phyloP scores from a whole-genome alignment of 1,140 invertebrate species.

The Bactericera cockerelli region DNA sequence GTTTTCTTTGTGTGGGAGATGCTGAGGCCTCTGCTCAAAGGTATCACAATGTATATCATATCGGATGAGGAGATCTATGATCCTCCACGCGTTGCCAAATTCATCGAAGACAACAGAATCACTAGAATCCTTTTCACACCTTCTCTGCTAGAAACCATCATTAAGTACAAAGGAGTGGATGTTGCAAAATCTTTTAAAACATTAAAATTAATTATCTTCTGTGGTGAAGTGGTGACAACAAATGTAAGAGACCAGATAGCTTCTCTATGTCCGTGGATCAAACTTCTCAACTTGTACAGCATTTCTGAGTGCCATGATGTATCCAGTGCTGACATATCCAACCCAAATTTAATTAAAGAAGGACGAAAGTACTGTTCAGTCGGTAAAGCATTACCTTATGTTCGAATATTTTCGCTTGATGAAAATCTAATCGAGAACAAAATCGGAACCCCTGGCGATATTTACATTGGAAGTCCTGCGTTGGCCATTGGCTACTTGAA shows the following conservation, averaged over 20 bases:
- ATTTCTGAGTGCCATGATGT: conserved; percentile 25
- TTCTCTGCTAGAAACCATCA: conserved; percentile 22
- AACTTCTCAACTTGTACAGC: conserved; percentile 24
- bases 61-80: conserved; percentile 25
- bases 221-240: conserved; percentile 24
- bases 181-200: conserved; percentile 17
- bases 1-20: conserved; percentile 26
- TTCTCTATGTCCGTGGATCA: conserved; percentile 19
- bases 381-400: conserved; percentile 31
- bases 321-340: conserved; percentile 18
- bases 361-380: conserved; percentile 23
- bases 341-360: conserved; percentile 12
- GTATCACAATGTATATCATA: conserved; percentile 24
- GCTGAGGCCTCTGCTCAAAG: conserved; percentile 23
- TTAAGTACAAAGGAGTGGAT: conserved; percentile 19
- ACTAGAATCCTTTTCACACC: conserved; percentile 25
- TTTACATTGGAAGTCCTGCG: conserved; percentile 35
- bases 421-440: conserved; percentile 29
- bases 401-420: conserved; percentile 33
- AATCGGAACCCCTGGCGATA: conserved; percentile 36
- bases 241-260: conserved; percentile 20
- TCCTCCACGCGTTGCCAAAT: conserved; percentile 19
- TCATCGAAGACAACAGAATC: conserved; percentile 20
- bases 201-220: conserved; percentile 19
- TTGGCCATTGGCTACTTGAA: conserved; percentile 36